phyloP scores from a whole-genome alignment of 1,140 invertebrate species.

The Vanessa atalanta region DNA sequence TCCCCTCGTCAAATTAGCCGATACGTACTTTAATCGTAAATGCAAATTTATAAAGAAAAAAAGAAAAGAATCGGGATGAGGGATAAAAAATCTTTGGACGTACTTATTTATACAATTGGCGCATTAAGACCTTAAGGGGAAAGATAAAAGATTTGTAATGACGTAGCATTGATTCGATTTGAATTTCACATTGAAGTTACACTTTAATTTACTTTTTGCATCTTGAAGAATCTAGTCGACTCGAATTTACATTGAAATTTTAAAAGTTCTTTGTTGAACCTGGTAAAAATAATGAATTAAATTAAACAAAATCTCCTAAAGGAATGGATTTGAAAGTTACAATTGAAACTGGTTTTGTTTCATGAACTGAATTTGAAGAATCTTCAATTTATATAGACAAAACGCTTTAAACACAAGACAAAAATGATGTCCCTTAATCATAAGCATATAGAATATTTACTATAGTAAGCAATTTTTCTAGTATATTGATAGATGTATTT shows the following conservation, averaged over 20 bases:
- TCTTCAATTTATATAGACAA: neutral
- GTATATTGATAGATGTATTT: slow-evolving; percentile 11
- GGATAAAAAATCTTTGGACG: slow-evolving; percentile 14
- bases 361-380: neutral
- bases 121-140: slow-evolving; percentile 9
- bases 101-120: slow-evolving; percentile 16
- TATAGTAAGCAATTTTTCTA: neutral
- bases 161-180: slow-evolving; percentile 10
- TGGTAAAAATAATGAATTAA: neutral
- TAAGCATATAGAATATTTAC: neutral
- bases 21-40: slow-evolving; percentile 21
- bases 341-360: neutral
- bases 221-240: neutral
- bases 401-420: neutral
- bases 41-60: slow-evolving; percentile 16
- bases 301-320: neutral
- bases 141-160: slow-evolving; percentile 15
- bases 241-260: neutral
- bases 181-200: neutral
- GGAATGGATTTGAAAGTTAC: neutral
- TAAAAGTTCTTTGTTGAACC: neutral
- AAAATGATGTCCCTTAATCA: neutral
- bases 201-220: neutral
- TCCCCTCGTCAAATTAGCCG: slow-evolving; percentile 19
- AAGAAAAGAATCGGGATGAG: slow-evolving; percentile 12